Percentiles rank a stretch among this genome's conserved stretches.
phyloP scores from a whole-genome alignment of 1,140 invertebrate genomes.

The Hyles vespertilio region DNA sequence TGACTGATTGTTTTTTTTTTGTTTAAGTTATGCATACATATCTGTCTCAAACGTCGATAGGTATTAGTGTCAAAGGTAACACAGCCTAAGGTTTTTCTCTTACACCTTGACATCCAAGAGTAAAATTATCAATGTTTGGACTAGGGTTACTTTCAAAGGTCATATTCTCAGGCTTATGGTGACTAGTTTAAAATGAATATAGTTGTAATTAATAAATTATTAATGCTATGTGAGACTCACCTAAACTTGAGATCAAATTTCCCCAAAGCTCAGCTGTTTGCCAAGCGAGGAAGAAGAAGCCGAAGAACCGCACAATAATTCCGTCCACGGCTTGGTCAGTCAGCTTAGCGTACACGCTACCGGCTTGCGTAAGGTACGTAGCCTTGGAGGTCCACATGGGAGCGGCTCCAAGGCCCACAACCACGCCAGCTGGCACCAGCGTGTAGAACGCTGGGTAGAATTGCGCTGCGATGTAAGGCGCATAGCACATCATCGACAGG shows the following conservation, averaged over 20 bases:
- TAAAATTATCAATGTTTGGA: too few species aligned
- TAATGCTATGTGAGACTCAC: constrained; percentile 73
- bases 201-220: neutral
- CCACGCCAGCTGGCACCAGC: constrained; percentile 92
- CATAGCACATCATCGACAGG: constrained; percentile 93
- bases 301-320: constrained; percentile 96
- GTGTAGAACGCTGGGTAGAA: constrained; percentile 94
- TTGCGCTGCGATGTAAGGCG: constrained; percentile 94
- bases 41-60: too few species aligned
- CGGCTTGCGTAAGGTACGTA: constrained; percentile 95
- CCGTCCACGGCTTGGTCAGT: constrained; percentile 91
- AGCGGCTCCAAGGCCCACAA: constrained; percentile 93
- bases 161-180: neutral
- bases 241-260: constrained; percentile 96
- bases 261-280: constrained; percentile 97
- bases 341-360: constrained; percentile 91
- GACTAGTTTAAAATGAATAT: constrained; percentile 4
- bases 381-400: constrained; percentile 98
- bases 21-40: too few species aligned
- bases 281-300: constrained; percentile 98
- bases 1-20: too few species aligned
- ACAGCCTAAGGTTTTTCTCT: too few species aligned
- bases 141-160: too few species aligned
- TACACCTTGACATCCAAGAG: too few species aligned
- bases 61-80: too few species aligned